These are phyloP conservation scores for Brachionus sp. DNA, from an alignment of 1,140 invertebrate species.

Conservation along the genomic window DNA sequence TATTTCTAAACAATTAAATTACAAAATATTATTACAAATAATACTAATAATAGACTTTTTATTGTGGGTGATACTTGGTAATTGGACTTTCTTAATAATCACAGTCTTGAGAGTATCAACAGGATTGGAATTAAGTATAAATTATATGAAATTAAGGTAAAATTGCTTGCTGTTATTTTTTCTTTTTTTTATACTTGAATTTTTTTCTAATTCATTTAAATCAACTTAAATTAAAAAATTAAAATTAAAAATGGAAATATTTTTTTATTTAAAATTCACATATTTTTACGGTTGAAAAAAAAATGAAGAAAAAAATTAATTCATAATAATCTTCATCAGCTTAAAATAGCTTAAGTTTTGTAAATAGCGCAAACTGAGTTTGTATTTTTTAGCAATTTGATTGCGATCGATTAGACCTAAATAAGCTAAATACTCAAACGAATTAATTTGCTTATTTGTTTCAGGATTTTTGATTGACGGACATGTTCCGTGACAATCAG, in stretches of 20 bases:
- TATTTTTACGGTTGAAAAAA: not conserved
- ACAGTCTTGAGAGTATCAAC: no score
- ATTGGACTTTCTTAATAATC: no score
- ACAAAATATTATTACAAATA: no score
- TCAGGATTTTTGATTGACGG: not conserved
- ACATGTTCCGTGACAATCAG: conserved; percentile 7
- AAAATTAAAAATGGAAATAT: not conserved
- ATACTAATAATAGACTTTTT: no score
- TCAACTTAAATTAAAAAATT: no score
- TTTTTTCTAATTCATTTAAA: no score
- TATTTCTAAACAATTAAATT: no score
- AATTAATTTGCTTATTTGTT: not conserved
- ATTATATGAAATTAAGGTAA: no score
- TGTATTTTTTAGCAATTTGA: not conserved
- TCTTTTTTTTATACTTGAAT: no score
- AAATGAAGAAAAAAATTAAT: not conserved
- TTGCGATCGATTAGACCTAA: not conserved
- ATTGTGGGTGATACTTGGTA: no score
- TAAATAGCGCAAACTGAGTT: not conserved
- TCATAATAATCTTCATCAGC: conserved; percentile 12
- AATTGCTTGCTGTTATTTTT: no score
- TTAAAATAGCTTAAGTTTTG: conserved; percentile 24
- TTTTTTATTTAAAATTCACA: not conserved
- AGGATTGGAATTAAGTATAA: no score
- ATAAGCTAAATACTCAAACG: conserved; percentile 20